Conservation (phyloP, 1,140 invertebrate genomes). For the Drosophila guanche region DNA sequence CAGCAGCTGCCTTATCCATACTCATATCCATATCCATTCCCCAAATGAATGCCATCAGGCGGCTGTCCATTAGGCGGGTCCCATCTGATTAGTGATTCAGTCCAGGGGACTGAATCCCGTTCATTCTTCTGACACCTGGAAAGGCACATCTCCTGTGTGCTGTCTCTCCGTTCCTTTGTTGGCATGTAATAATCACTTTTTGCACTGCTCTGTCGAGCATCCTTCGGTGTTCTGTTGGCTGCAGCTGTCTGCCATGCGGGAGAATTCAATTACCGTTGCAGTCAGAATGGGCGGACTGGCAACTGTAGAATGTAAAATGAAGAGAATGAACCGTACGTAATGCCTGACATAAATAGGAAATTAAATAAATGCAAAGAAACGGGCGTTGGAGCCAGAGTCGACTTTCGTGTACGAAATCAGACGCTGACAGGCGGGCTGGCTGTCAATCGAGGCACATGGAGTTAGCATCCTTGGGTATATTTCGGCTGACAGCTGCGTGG, state of each 20-base stretch:
- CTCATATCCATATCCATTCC: slow-evolving; percentile 3
- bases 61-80: slow-evolving; percentile 13
- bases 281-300: neutral
- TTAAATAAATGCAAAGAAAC: slow-evolving; percentile 55
- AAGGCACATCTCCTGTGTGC: neutral
- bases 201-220: too few relatives aligned
- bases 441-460: slow-evolving; percentile 52
- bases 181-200: too few relatives aligned
- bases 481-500: slow-evolving; percentile 2
- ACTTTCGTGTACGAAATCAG: neutral
- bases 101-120: too few relatives aligned
- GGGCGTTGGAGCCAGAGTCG: slow-evolving; percentile 18
- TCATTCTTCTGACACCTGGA: neutral
- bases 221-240: neutral
- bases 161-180: too few relatives aligned
- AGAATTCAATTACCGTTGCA: slow-evolving; percentile 45
- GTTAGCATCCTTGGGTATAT: neutral
- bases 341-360: slow-evolving; percentile 63
- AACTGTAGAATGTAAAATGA: neutral
- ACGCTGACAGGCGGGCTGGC: slow-evolving; percentile 46
- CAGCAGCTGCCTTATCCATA: slow-evolving; percentile 12
- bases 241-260: slow-evolving; percentile 10
- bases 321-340: neutral
- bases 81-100: too few relatives aligned
- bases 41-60: slow-evolving; percentile 27